Conservation (phyloP, 2,888 invertebrate species). For the Idaea straminata region DNA sequence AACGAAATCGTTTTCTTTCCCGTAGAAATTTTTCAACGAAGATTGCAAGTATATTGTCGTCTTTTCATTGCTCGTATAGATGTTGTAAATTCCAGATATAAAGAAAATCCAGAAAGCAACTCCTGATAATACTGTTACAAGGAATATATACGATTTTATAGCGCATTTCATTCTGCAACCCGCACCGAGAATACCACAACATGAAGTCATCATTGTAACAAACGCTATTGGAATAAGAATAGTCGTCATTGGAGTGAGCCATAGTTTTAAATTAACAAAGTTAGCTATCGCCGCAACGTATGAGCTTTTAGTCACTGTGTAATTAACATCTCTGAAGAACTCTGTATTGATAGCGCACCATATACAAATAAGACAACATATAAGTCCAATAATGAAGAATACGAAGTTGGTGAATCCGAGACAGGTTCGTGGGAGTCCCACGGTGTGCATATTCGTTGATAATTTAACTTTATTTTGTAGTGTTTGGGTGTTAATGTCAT, state of each 20-base stretch:
- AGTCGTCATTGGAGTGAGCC: slow-evolving; percentile 58
- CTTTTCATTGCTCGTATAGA: slow-evolving; percentile 53
- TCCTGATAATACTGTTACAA: slow-evolving; percentile 48
- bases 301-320: slow-evolving; percentile 58
- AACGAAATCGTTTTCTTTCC: slow-evolving; percentile 59
- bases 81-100: slow-evolving; percentile 58
- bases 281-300: slow-evolving; percentile 50
- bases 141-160: slow-evolving; percentile 61
- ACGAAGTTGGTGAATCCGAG: slow-evolving; percentile 64
- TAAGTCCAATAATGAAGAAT: slow-evolving; percentile 51
- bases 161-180: slow-evolving; percentile 66
- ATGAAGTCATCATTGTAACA: slow-evolving; percentile 59
- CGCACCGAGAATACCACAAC: slow-evolving; percentile 67
- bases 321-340: slow-evolving; percentile 67
- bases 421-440: slow-evolving; percentile 64
- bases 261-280: slow-evolving; percentile 59
- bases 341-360: slow-evolving; percentile 66
- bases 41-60: slow-evolving; percentile 43
- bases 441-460: slow-evolving; percentile 55
- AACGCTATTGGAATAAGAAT: slow-evolving; percentile 52
- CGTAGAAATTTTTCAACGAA: slow-evolving; percentile 51
- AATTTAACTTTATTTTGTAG: slow-evolving; percentile 6
- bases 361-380: slow-evolving; percentile 51
- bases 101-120: slow-evolving; percentile 61
- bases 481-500: neutral